Conservation (phyloP, 2,113 vertebrate species). For the Sylvilagus bachmani region DNA sequence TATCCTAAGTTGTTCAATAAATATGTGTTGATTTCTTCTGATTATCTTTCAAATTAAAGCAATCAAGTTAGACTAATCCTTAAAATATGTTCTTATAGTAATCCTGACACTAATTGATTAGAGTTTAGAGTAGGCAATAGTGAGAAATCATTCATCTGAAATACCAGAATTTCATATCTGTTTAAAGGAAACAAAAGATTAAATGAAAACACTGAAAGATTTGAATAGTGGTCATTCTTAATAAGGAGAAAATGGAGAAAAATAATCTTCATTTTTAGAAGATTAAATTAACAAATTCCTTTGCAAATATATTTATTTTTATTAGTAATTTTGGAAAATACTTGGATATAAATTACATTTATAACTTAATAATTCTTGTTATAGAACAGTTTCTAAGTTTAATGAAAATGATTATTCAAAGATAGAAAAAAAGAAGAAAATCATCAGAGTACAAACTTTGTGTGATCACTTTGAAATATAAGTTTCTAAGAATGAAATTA, state of each 20-base stretch:
- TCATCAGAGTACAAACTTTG: background rate
- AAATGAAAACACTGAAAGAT: background rate
- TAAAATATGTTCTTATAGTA: background rate
- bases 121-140: background rate
- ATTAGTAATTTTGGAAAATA: background rate
- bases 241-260: background rate
- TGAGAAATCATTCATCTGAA: constrained; percentile 33
- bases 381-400: background rate
- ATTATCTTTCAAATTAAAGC: background rate
- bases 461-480: background rate
- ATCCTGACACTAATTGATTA: background rate
- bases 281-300: background rate
- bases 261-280: constrained; percentile 19
- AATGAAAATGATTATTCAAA: background rate
- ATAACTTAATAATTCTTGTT: background rate
- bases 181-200: background rate
- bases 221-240: background rate
- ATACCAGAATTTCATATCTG: background rate
- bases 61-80: background rate
- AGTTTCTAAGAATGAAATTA: background rate
- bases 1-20: background rate
- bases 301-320: constrained; percentile 34
- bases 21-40: background rate
- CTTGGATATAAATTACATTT: background rate
- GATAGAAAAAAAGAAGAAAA: background rate